A percentile compares a stretch with the other conserved stretches of the same genome.
phyloP scores from a whole-genome alignment of 2,797 vertebrate species.

The Fundulus diaphanus region DNA sequence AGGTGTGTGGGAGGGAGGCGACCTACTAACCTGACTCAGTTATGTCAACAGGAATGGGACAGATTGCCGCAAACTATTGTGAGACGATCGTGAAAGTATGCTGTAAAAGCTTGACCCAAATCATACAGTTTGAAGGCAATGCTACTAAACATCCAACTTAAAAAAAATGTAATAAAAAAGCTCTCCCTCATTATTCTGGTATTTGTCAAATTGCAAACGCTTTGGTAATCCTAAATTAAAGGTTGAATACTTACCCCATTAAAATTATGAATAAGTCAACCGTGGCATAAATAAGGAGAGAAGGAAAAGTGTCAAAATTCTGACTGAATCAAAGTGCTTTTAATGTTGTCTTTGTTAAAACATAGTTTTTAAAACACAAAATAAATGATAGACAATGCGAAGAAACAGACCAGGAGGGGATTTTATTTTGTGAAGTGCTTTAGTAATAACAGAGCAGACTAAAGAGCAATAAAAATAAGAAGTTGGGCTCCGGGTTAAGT shows the following conservation, averaged over 20 bases:
- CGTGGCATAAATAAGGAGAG: too few relatives aligned
- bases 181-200: not conserved
- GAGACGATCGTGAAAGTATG: not conserved
- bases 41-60: not conserved
- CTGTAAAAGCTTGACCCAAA: too few relatives aligned
- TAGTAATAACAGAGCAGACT: not conserved
- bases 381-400: not conserved
- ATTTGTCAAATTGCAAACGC: not conserved
- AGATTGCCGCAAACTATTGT: not conserved
- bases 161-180: not conserved
- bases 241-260: not conserved
- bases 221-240: not conserved
- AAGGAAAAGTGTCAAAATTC: too few relatives aligned
- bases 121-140: too few relatives aligned
- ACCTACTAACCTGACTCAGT: not conserved
- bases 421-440: not conserved
- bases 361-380: not conserved
- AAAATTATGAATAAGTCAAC: not conserved
- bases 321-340: not conserved
- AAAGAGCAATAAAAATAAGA: not conserved
- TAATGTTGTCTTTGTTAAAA: not conserved
- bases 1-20: not conserved
- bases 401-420: not conserved
- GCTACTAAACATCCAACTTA: not conserved
- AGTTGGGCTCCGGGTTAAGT: not conserved